These are phyloP conservation scores for Carollia perspicillata DNA, from an alignment of 2,113 vertebrate species.

Conservation along the genomic window DNA sequence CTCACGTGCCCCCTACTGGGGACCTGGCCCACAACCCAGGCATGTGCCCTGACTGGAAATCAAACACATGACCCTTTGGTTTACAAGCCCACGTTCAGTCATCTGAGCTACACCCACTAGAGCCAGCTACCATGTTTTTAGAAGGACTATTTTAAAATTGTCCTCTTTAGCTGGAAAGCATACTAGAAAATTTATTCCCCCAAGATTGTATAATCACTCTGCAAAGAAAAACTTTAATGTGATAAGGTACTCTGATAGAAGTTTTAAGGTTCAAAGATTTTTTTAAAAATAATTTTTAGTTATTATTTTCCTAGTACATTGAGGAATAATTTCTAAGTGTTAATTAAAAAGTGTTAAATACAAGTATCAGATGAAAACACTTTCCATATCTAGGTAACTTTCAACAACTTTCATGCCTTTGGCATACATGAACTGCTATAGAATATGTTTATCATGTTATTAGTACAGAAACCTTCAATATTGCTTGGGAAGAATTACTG, in stretches of 20 bases:
- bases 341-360: neutral
- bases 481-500: neutral
- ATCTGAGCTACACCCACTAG: too few species aligned
- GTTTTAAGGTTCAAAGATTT: neutral
- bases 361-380: neutral
- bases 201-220: neutral
- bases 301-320: neutral
- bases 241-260: neutral
- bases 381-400: neutral
- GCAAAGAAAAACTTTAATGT: neutral
- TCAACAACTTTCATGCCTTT: rapidly evolving
- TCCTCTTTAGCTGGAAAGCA: neutral
- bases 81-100: too few species aligned
- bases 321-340: neutral
- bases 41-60: too few species aligned
- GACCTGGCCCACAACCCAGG: too few species aligned
- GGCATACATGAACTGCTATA: rapidly evolving
- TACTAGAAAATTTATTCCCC: neutral
- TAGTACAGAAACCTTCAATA: neutral
- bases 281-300: neutral
- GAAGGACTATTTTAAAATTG: neutral
- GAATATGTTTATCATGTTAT: neutral
- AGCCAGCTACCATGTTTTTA: neutral
- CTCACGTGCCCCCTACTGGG: too few species aligned
- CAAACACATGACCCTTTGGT: too few species aligned